Base-by-base conservation (phyloP, 2,888 invertebrate species). In the Imbricaverruca yamaguchii region DNA sequence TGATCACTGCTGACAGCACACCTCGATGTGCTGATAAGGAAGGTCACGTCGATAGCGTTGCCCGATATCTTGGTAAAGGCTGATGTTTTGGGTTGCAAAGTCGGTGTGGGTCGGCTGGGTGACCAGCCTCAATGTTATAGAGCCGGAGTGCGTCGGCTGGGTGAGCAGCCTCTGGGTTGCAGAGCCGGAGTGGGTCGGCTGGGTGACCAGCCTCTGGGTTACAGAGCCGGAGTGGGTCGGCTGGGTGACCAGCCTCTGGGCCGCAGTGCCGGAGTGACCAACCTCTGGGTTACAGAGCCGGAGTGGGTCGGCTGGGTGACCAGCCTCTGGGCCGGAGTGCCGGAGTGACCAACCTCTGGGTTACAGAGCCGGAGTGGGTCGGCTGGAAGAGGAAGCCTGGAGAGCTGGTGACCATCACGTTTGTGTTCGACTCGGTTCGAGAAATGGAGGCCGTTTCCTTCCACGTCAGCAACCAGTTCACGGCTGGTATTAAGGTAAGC, bases 261-360 rank as follows among this genome's bases (percentile, higher is more conserved):
- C 4, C 4, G 0, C 79, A 79, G 79, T 13, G 23, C 23, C 79
- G n/a, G 57, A 79, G 25, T 79, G 79, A 23, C 39, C 39, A 39
- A 4, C 39, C 39, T 39, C 39, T 39, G 4, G 1, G 39, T 39
- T 39, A 2, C 79, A 79, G 79, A 23, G 23, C 23, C 79, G n/a
- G 79, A 79, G 25, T 79, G 79, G 79, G 79, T 79, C 15, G 79
- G 79, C 56, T 79, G 79, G 79, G 23, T 23, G 79, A 23, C 39
- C 39, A 39, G 39, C 39, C 39, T 39, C 39, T 39, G 39, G 39
- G 39, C 4, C 4, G 0, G 57, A 79, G 79, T 13, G 23, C 23
- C 79, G n/a, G 57, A 79, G 25, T 79, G 79, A 23, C 39, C 39
- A 39, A 4, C 39, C 39, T 39, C 39, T 39, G 4, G 1, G 39